Percentiles rank a stretch among this genome's conserved stretches.
Evolutionary conservation across 2,888 invertebrate species (phyloP).

Genomic region (Megalurothrips usitatus): DNA sequence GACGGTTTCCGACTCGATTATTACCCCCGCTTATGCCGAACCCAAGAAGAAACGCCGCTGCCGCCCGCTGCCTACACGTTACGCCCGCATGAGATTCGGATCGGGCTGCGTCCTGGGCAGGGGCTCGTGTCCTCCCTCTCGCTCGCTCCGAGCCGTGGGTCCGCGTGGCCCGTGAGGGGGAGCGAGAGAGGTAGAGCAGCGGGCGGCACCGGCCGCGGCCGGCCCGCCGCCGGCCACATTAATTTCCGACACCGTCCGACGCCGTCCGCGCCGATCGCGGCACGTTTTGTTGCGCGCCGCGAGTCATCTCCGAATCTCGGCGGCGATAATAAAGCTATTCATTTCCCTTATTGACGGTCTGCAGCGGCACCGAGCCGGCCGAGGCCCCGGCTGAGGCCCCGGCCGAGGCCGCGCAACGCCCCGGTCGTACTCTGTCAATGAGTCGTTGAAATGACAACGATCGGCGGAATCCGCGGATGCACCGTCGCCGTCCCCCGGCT

Average conservation of each 20-base stretch:
- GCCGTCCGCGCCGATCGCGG: not conserved
- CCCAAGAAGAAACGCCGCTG: not conserved
- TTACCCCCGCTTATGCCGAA: not conserved
- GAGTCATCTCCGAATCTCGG: not conserved
- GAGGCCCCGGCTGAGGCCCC: too few species aligned
- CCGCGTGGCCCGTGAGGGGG: not conserved
- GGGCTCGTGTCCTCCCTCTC: not conserved
- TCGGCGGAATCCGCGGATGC: too few species aligned
- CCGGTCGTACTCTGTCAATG: too few species aligned
- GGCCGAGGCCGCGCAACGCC: too few species aligned
- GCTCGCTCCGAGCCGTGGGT: not conserved
- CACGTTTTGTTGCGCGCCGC: not conserved
- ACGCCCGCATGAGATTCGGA: not conserved
- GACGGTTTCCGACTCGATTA: constrained; percentile 1
- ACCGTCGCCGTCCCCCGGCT: too few species aligned
- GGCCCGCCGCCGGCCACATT: too few species aligned
- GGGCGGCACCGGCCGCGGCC: too few species aligned
- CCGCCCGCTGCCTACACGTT: not conserved
- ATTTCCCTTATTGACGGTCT: not conserved
- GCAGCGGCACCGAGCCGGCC: too few species aligned
- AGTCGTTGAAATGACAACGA: too few species aligned
- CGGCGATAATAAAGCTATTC: constrained; percentile 1
- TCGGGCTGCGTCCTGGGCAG: not conserved
- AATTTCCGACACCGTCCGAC: too few species aligned
- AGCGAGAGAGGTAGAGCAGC: not conserved